Base-by-base conservation (phyloP, 2,888 invertebrate genomes). In the Mythimna pallens region DNA sequence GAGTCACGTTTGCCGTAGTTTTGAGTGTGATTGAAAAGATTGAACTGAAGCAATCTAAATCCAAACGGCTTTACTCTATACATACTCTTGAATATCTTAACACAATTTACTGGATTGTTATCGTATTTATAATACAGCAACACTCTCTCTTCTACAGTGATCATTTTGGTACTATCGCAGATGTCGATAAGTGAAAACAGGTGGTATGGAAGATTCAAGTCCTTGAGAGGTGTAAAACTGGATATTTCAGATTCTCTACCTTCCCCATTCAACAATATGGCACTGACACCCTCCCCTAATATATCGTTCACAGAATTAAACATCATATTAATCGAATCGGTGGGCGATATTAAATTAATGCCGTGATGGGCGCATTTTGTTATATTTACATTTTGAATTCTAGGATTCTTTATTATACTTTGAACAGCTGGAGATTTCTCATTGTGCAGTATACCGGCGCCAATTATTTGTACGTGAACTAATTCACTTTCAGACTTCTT, bases 81-180 rank as follows among this genome's bases (percentile, higher is more conserved):
- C 76, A 97, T 97, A 78, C 99, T 98, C 71, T 98, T 98, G 91
- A 99, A 99, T 85, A 99, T 99, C 94, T 99, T 99, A 0, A 99
- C 98, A 91, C 99, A 99, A 91, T 99, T 99, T 0, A 99, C 98
- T 0, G 99, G 99, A 92, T 98, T 98, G 86, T 99, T 99, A 89
- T 99, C 99, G 89, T 99, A 99, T 92, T 99, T 99, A 94, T 99
- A 99, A 92, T 99, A 99, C 30, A 99, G 92, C 0, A 99, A 93
- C 8, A 99, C 97, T 63, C 99, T 97, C 90, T 99, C 99, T 92
- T 99, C 98, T 2, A 99, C 97, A 3, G 97, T 97, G 22, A 99
- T 97, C 90, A 98, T 98, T 95, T 99, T 99, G 70, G 98, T 98
- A 1, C 99, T 98, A 90, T 99, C 99, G 92, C 99, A 99, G 84